Evolutionary conservation across 2,888 invertebrate genomes (phyloP), one percentile per base, ranked within the genome.

Genomic region (Coelopa pilipes): DNA sequence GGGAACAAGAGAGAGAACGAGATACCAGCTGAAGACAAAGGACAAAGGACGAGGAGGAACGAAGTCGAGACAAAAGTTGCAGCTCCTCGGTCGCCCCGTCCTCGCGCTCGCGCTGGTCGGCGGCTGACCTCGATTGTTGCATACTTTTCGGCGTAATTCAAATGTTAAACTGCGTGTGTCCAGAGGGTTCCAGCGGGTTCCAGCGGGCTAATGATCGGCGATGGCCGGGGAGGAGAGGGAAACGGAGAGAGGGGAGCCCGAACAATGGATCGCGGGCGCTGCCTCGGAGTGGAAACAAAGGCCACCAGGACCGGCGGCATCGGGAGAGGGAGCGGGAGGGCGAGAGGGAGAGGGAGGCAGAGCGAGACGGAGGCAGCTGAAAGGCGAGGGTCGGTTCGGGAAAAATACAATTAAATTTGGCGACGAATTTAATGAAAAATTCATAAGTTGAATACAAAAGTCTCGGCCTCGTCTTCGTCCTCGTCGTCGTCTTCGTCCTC

Each of bases 141-240:
- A 57, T 57, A 57, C 46, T 69, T 69, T 69, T 66, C 46, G 57
- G 69, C 69, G 46, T 60, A 70, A 59, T 70, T 70, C 59, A 47
- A 69, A 69, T 57, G 69, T 45, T 70, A 47, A 70, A 70, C 69
- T 70, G 69, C 59, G 57, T 59, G 69, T 59, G 59, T 70, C 69
- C 69, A 60, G 17, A 46, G 53, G 67, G 50, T 67, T n/a, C n/a
- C n/a, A n/a, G n/a, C n/a, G n/a, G n/a, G n/a, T n/a, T n/a, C n/a
- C n/a, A n/a, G n/a, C n/a, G n/a, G n/a, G 67, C 67, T 67, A 67
- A 67, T 67, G 67, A 53, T 24, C 53, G 53, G 7, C 53, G 67
- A 50, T n/a, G n/a, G n/a, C n/a, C n/a, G n/a, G n/a, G n/a, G n/a
- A n/a, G n/a, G n/a, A n/a, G 47, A 65, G 11, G 49, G 21, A 65